Evolutionary conservation across 2,113 vertebrate species (phyloP), one percentile per base, ranked within the genome.

Genomic region (Zosterops borbonicus): DNA sequence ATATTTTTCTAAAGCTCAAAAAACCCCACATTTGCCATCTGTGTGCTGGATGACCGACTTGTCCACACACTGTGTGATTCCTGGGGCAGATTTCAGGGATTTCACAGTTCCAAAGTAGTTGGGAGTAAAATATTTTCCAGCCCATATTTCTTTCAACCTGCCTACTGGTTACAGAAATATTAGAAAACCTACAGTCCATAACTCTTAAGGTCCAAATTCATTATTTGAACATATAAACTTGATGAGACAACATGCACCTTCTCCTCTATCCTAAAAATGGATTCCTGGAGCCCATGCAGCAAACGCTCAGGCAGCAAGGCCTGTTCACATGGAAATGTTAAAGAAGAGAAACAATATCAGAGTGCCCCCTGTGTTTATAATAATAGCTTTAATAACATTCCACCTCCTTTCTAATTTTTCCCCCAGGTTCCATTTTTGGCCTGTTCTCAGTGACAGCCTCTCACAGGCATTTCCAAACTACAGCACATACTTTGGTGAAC

Each of bases 361-460:
- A 75, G 37, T 70, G 35, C 58, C 63, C 70, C 49, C 63, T 83
- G 5, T 58, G 50, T 58, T 87, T 95, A 93, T 50, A 93, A 85
- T 65, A 80, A 80, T 20, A 95, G 82, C 49, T 80, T 87, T 86
- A 94, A 85, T 88, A 96, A 90, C 90, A 87, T 94, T 92, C 80
- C 52, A 73, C n/a, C 49, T 44, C 53, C 81, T 41, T 89, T 76
- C 67, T 73, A 20, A 49, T 73, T 95, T 94, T 83, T 87, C 81
- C 68, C 53, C 35, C 87, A 82, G 58, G 55, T 59, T 87, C 56
- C 67, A 91, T 89, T 93, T 94, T 79, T 62, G 74, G 69, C 42
- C 64, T 74, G n/a, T 83, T 88, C 93, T 95, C 55, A 39, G 70
- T 59, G 85, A 67, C 75, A 29, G 71, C 50, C 20, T 92, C 87